Evolutionary conservation across 2,888 invertebrate genomes (phyloP).

Genomic region (Thereva unica): DNA sequence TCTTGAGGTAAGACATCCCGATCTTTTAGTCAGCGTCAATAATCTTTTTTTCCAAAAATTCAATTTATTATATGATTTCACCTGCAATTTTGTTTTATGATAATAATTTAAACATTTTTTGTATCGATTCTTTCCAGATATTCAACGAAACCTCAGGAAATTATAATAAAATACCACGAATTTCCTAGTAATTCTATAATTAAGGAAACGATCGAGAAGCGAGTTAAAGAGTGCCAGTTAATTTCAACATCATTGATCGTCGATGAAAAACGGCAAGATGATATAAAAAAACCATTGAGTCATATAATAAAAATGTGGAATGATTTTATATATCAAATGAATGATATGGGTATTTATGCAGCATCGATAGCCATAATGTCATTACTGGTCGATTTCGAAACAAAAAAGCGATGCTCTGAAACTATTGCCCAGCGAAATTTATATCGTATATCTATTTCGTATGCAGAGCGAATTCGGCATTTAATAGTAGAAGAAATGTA

Average conservation of each 20-base stretch:
- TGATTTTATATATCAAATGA: constrained; percentile 61
- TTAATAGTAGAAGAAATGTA: constrained; percentile 62
- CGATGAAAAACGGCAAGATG: constrained; percentile 46
- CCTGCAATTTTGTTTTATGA: neutral
- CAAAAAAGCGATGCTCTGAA: constrained; percentile 62
- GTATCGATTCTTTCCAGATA: constrained; percentile 54
- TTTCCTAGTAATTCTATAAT: neutral
- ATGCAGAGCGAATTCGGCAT: constrained; percentile 60
- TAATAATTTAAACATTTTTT: neutral
- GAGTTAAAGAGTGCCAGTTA: constrained; percentile 36
- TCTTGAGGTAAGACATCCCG: no score
- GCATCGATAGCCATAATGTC: constrained; percentile 65
- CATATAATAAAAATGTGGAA: constrained; percentile 59
- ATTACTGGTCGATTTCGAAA: constrained; percentile 66
- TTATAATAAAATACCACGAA: constrained; percentile 45
- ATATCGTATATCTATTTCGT: constrained; percentile 47
- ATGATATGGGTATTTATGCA: constrained; percentile 64
- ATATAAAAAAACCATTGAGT: constrained; percentile 51
- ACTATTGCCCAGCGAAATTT: constrained; percentile 52
- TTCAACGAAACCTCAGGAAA: constrained; percentile 63
- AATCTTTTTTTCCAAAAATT: no score
- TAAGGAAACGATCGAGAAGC: neutral
- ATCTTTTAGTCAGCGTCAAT: no score
- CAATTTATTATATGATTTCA: no score
- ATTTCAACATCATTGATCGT: constrained; percentile 45